phyloP scores from a whole-genome alignment of 1,140 invertebrate species.

The Globodera ellingtonae region DNA sequence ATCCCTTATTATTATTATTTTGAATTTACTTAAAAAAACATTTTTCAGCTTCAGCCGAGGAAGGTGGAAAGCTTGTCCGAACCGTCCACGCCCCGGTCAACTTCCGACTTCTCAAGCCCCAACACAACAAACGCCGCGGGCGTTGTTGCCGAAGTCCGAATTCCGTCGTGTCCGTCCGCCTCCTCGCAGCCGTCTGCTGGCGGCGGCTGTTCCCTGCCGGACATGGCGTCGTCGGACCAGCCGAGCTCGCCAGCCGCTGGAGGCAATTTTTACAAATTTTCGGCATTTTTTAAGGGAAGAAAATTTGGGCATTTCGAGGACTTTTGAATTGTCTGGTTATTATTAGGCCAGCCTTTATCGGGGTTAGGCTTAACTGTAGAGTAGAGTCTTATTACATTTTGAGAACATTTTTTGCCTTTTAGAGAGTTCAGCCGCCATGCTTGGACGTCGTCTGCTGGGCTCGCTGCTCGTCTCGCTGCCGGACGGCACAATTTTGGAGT shows the following conservation, averaged over 20 bases:
- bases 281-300: not conserved
- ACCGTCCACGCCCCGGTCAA: not conserved
- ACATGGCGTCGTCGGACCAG: not conserved
- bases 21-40: too few relatives aligned
- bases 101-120: not conserved
- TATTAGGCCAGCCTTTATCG: too few relatives aligned
- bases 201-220: not conserved
- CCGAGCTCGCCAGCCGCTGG: not conserved
- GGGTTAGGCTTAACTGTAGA: too few relatives aligned
- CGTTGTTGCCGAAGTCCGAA: not conserved
- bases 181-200: slow-evolving; percentile 9
- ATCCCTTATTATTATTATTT: too few relatives aligned
- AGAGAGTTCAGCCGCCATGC: not conserved
- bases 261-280: not conserved
- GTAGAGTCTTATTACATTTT: too few relatives aligned
- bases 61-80: not conserved
- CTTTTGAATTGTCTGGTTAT: too few relatives aligned
- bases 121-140: not conserved
- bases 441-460: slow-evolving; percentile 14
- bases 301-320: not conserved
- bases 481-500: slow-evolving; percentile 28
- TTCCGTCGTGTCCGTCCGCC: slow-evolving; percentile 4
- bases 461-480: slow-evolving; percentile 24
- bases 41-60: not conserved
- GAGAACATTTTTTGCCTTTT: not conserved